Base-by-base conservation (phyloP, 2,113 vertebrate genomes). In the Penelope pileata region DNA sequence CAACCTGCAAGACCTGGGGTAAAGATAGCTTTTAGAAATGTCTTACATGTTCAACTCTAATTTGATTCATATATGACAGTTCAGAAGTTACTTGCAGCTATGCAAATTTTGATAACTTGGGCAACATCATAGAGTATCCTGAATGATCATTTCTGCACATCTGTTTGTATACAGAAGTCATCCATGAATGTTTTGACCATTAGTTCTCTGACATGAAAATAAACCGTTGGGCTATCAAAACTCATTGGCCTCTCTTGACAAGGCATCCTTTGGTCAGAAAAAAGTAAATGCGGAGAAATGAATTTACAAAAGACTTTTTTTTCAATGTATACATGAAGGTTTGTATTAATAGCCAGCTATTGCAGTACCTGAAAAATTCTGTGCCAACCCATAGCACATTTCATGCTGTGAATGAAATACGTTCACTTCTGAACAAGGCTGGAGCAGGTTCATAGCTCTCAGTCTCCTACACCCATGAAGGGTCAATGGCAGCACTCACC, bases 71-170 rank as follows among this genome's bases (percentile, higher is more conserved):
- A 47, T 59, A 38, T 29, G 45, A 43, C 22, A 67, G 53, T 38
- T 85, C 17, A 64, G 48, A 53, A 53, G 23, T 38, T 51, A 29
- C 27, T 8, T 51, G 36, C 21, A 24, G 4, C 51, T 45, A 36
- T 3, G 19, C 6, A 70, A 53, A 16, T 62, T 88, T 34, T 83
- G 26, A 18, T 63, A 70, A 63, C 73, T 29, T 62, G 26, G 38
- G 36, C 34, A 76, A 80, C 19, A 12, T 64, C 8, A 6, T 32
- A 15, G 26, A 38, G 29, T 85, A 83, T 62, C 80, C 19, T 43
- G 45, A 91, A 34, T 0, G 1, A 43, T 5, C 3, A 16, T 32
- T 38, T 81, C 48, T 67, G 45, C 16, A 45, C 0, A 5, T 30
- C 11, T 38, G 40, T 29, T 6, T 12, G 13, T 9, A 3, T 42